Base-by-base conservation (phyloP, 1,140 invertebrate genomes). In the Trialeurodes vaporariorum region DNA sequence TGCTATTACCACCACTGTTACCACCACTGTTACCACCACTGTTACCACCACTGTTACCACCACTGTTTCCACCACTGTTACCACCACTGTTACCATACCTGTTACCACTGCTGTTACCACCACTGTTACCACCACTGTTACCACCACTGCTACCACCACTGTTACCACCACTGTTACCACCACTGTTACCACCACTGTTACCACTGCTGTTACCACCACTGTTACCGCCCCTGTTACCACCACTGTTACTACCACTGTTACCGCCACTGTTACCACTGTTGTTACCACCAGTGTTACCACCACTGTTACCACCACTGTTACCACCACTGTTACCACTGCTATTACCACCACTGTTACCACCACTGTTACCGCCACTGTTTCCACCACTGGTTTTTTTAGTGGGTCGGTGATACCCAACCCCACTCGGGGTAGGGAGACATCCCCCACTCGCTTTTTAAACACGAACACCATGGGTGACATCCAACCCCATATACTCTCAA, bases 101-200 rank as follows among this genome's bases (percentile, higher is more conserved):
- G 17, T 65, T 1, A 67, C 63, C 25, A 69, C 60, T 17, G 59
- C 59, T n/a, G 34, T 64, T 2, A 63, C 27, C 1, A 67, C 62
- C n/a, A 34, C 40, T 1, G 49, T 65, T 5, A 58, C 34, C 12
- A 58, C 60, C 13, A 17, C 2, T 25, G 11, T 5, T 24, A 59
- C 12, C 34, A 24, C 21, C 21, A 24, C 22, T 22, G 1, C 68
- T 22, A 64, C 62, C 61, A 79, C 92, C 92, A 79, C 87, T 71
- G 67, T 13, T 66, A 62, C 22, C 61, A 66, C 58, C 70, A 67
- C 62, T 49, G 69, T 68, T 17, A 63, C 1, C 22, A 49, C 65
- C 27, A 67, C 26, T 27, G 60, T n/a, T 59, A 67, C 59, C 25
- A 26, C 17, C 17, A n/a, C 26, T 59, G 34, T 60, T 26, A 59